These are phyloP conservation scores for Pentalonia nigronervosa DNA, from an alignment of 1,140 invertebrate genomes.

Conservation along the genomic window DNA sequence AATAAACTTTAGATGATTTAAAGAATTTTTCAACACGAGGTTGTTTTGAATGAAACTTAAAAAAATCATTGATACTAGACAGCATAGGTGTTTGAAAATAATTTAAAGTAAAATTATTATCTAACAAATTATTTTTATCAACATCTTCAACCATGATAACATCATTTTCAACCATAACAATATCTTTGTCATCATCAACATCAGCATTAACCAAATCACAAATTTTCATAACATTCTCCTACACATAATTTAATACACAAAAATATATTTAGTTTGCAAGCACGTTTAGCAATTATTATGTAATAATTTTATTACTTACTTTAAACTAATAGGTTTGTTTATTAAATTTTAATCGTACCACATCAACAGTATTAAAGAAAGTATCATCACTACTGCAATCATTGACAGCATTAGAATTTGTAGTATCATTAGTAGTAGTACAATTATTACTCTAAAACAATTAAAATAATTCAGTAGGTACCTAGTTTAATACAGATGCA, in stretches of 20 bases:
- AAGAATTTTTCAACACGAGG: background rate
- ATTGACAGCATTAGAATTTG: slow-evolving; percentile 1
- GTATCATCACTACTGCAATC: background rate
- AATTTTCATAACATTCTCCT: too few species aligned
- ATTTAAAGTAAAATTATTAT: background rate
- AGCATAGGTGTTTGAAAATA: slow-evolving; percentile 16
- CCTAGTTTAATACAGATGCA: background rate
- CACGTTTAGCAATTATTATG: too few species aligned
- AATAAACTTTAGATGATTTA: slow-evolving; percentile 18
- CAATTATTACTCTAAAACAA: background rate
- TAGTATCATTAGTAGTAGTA: background rate
- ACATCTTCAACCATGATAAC: slow-evolving; percentile 19
- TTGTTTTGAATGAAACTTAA: background rate
- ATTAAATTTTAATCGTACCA: background rate
- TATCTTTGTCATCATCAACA: background rate
- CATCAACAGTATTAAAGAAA: background rate
- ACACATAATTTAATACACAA: too few species aligned
- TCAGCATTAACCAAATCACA: too few species aligned
- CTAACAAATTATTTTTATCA: background rate
- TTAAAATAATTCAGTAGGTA: background rate
- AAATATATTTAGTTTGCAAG: too few species aligned
- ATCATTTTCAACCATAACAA: too few species aligned
- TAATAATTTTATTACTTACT: too few species aligned
- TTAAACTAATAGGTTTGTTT: too few species aligned
- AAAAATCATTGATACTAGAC: slow-evolving; percentile 5